These are phyloP conservation scores for Champsocephalus gunnari DNA, from an alignment of 2,797 vertebrate species.

Conservation along the genomic window DNA sequence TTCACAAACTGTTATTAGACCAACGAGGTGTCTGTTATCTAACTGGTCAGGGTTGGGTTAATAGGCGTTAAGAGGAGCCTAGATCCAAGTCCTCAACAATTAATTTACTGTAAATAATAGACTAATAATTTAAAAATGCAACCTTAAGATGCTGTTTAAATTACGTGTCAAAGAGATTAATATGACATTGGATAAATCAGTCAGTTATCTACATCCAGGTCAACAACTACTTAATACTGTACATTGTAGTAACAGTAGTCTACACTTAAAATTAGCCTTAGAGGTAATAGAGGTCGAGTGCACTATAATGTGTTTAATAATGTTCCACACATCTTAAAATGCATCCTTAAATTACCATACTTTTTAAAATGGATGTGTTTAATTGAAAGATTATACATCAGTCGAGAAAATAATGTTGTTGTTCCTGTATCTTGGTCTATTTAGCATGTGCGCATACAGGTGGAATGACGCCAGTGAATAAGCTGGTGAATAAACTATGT, in stretches of 20 bases:
- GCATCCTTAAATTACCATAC: not conserved
- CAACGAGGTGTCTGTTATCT: not conserved
- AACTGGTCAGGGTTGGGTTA: no score
- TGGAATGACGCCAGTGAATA: not conserved
- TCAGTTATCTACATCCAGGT: no score
- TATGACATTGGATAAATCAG: no score
- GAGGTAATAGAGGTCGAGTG: not conserved
- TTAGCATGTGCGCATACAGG: not conserved
- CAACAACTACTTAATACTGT: not conserved
- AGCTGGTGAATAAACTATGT: not conserved
- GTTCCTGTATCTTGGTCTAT: not conserved
- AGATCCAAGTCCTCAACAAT: not conserved
- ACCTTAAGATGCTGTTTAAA: no score
- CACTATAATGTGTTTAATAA: not conserved
- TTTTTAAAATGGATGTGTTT: not conserved
- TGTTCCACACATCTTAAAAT: not conserved
- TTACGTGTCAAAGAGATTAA: no score
- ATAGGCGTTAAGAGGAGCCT: not conserved
- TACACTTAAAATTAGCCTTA: not conserved
- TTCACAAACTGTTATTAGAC: not conserved
- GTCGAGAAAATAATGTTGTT: not conserved
- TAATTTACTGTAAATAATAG: not conserved
- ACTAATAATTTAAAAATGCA: not conserved
- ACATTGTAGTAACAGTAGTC: not conserved
- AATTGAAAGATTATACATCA: no score